A percentile compares a stretch with the other conserved stretches of the same genome.
Conservation (phyloP, 2,888 invertebrate genomes). For the Leptinotarsa peninsularis region DNA sequence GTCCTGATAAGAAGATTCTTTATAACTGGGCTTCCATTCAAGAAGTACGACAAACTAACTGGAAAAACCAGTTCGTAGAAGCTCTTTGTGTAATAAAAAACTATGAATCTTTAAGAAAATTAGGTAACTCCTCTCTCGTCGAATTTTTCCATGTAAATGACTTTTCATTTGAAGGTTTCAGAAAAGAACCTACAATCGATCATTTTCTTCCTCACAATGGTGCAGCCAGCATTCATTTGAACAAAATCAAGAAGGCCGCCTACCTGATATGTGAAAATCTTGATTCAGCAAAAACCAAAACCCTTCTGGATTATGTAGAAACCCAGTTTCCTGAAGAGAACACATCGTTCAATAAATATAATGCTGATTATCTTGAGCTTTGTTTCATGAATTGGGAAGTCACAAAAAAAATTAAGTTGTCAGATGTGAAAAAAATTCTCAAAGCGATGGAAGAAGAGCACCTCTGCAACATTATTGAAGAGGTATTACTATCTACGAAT, state of each 20-base stretch:
- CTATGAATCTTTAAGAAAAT: slow-evolving; percentile 51
- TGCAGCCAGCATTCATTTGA: slow-evolving; percentile 57
- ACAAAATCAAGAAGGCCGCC: slow-evolving; percentile 66
- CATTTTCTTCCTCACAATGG: slow-evolving; percentile 50
- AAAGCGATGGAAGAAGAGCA: slow-evolving; percentile 55
- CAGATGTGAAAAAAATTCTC: slow-evolving; percentile 52
- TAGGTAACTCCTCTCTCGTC: slow-evolving; percentile 41
- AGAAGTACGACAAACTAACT: slow-evolving; percentile 56
- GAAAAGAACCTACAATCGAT: slow-evolving; percentile 43
- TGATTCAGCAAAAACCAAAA: slow-evolving; percentile 54
- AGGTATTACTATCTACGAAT: slow-evolving; percentile 8
- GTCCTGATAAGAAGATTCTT: slow-evolving; percentile 48
- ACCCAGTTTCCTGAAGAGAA: slow-evolving; percentile 48
- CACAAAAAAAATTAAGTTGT: slow-evolving; percentile 49
- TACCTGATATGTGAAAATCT: slow-evolving; percentile 67
- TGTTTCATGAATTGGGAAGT: slow-evolving; percentile 59
- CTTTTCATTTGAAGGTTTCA: slow-evolving; percentile 49
- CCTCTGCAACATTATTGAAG: slow-evolving; percentile 41
- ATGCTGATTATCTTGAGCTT: slow-evolving; percentile 56
- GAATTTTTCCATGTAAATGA: neutral
- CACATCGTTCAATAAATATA: slow-evolving; percentile 45
- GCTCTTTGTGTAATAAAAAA: slow-evolving; percentile 69
- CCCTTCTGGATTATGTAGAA: slow-evolving; percentile 48
- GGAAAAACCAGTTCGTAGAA: slow-evolving; percentile 68
- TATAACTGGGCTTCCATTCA: slow-evolving; percentile 54